Conservation (phyloP, 2,113 vertebrate species). For the Poecilia latipinna region DNA sequence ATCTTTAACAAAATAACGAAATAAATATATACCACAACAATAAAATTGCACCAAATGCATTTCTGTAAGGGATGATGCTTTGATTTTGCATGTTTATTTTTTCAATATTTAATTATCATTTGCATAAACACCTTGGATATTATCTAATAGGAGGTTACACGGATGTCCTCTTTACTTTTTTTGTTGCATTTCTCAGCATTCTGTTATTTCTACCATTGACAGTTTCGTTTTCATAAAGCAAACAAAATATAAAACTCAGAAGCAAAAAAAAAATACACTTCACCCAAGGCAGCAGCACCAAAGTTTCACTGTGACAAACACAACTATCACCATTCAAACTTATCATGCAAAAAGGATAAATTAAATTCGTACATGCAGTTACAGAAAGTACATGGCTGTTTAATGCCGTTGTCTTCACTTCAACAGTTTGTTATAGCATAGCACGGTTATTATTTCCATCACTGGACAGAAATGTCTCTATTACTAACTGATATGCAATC, state of each 20-base stretch:
- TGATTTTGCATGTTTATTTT: no score
- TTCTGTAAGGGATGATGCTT: no score
- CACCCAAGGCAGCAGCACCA: neutral
- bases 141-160: no score
- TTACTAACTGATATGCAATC: neutral
- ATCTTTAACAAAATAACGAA: neutral
- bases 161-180: no score
- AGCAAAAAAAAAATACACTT: neutral
- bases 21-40: no score
- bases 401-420: slow-evolving; percentile 12
- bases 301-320: neutral
- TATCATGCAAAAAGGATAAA: neutral
- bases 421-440: slow-evolving; percentile 3
- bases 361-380: no score
- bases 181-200: neutral
- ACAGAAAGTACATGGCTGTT: slow-evolving; percentile 5
- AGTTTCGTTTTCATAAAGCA: neutral
- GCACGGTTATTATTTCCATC: neutral
- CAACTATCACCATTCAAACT: neutral
- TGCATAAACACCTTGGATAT: no score
- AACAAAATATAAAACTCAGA: neutral
- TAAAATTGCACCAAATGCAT: no score
- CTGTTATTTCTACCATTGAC: neutral
- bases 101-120: no score
- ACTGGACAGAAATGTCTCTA: neutral